Evolutionary conservation across 2,113 vertebrate genomes (phyloP).

Genomic region (Cavia aperea): DNA sequence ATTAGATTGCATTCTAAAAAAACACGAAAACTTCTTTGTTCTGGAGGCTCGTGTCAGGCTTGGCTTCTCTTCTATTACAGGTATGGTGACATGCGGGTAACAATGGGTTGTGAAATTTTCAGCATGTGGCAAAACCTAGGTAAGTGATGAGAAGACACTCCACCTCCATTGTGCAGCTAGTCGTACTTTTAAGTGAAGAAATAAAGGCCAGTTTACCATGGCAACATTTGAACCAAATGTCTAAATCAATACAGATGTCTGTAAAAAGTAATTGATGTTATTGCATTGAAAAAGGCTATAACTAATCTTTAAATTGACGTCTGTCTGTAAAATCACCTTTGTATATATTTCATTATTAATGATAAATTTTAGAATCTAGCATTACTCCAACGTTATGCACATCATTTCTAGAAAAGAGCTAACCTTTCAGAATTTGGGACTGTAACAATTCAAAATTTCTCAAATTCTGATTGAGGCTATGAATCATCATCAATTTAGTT

Average conservation of each 20-base stretch:
- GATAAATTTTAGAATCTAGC: neutral
- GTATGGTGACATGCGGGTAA: constrained; percentile 99
- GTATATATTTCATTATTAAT: constrained; percentile 4
- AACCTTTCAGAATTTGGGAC: neutral
- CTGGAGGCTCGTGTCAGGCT: neutral
- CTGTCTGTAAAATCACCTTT: constrained; percentile 10
- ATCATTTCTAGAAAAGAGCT: neutral
- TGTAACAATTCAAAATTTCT: neutral
- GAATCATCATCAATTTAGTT: constrained; percentile 10
- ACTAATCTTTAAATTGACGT: neutral
- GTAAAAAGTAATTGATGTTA: neutral
- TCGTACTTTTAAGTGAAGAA: neutral
- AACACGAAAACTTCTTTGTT: neutral
- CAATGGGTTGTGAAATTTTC: constrained; percentile 99
- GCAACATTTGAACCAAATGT: neutral
- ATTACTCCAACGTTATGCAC: neutral
- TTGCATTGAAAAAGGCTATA: neutral
- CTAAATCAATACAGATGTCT: neutral
- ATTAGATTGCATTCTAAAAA: neutral
- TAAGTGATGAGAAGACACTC: constrained; percentile 69
- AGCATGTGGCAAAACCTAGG: constrained; percentile 99
- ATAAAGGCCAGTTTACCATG: neutral
- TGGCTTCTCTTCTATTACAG: constrained; percentile 74
- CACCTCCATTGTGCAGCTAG: neutral
- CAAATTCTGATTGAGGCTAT: neutral